Conservation (phyloP, 1,140 invertebrate genomes). For the Tachypleus tridentatus region DNA sequence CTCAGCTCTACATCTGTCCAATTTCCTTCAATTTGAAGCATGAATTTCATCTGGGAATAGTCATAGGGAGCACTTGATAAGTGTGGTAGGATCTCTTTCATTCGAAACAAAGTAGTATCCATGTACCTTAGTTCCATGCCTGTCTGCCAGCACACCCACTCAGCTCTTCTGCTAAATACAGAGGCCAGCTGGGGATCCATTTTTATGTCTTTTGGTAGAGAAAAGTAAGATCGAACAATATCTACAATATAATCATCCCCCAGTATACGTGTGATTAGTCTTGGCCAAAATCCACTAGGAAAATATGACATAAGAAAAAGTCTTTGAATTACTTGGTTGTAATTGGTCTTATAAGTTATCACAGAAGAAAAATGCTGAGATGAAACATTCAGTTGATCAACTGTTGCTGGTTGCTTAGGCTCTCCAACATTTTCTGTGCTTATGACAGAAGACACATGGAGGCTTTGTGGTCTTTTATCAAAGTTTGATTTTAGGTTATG, state of each 20-base stretch:
- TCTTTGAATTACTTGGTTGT: slow-evolving; percentile 29
- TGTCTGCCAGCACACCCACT: slow-evolving; percentile 93
- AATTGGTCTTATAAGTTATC: too few relatives aligned
- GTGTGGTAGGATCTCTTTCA: slow-evolving; percentile 65
- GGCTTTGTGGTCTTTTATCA: too few relatives aligned
- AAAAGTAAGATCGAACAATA: slow-evolving; percentile 58
- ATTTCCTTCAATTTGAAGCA: slow-evolving; percentile 47
- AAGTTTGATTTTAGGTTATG: too few relatives aligned
- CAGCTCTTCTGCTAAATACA: slow-evolving; percentile 50
- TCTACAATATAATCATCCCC: slow-evolving; percentile 77
- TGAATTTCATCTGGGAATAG: slow-evolving; percentile 31
- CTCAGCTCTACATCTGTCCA: slow-evolving; percentile 75
- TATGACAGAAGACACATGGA: too few relatives aligned
- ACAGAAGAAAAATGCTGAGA: too few relatives aligned
- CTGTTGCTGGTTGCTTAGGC: too few relatives aligned
- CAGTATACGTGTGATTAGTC: slow-evolving; percentile 79
- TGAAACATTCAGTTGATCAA: too few relatives aligned
- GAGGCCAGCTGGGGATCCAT: slow-evolving; percentile 43
- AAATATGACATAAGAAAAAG: slow-evolving; percentile 87
- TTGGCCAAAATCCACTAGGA: slow-evolving; percentile 94
- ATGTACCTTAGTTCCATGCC: slow-evolving; percentile 77
- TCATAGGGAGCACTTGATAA: slow-evolving; percentile 29
- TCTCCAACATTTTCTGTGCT: too few relatives aligned
- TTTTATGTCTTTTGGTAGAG: slow-evolving; percentile 46
- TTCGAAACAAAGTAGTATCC: slow-evolving; percentile 59